These are phyloP conservation scores for Trilocha varians DNA, from an alignment of 2,888 invertebrate species.

Conservation along the genomic window DNA sequence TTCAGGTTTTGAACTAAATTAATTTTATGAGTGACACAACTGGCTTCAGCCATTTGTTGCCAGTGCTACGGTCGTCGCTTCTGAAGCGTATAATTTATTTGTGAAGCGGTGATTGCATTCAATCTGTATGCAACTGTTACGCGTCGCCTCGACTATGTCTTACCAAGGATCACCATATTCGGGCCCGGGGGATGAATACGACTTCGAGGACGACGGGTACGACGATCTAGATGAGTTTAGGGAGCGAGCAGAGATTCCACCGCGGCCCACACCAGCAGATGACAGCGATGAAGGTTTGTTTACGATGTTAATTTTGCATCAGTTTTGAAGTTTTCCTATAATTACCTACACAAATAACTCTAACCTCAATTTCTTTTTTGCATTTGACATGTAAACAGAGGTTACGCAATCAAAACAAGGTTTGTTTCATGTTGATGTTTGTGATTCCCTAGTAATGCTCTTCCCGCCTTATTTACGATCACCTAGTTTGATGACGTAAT, in stretches of 20 bases:
- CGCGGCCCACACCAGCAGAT: slow-evolving; percentile 74
- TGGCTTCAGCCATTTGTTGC: slow-evolving; percentile 38
- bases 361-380: slow-evolving; percentile 18
- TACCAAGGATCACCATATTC: slow-evolving; percentile 80
- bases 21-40: slow-evolving; percentile 58
- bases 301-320: slow-evolving; percentile 39
- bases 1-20: slow-evolving; percentile 40
- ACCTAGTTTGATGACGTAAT: slow-evolving; percentile 56
- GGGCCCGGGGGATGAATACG: slow-evolving; percentile 80
- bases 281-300: slow-evolving; percentile 74
- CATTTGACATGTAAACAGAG: slow-evolving; percentile 35
- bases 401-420: slow-evolving; percentile 41
- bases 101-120: slow-evolving; percentile 53
- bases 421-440: slow-evolving; percentile 17
- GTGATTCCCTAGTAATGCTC: slow-evolving; percentile 8
- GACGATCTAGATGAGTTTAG: slow-evolving; percentile 80
- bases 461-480: slow-evolving; percentile 55
- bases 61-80: slow-evolving; percentile 29
- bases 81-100: slow-evolving; percentile 45
- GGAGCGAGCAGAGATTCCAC: slow-evolving; percentile 73
- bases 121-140: slow-evolving; percentile 72
- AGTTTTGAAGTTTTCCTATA: slow-evolving; percentile 37
- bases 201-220: slow-evolving; percentile 81
- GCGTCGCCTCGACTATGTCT: slow-evolving; percentile 75
- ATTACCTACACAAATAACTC: slow-evolving; percentile 14